phyloP scores from a whole-genome alignment of 2,888 invertebrate genomes.

The Caradrina kadenii region DNA sequence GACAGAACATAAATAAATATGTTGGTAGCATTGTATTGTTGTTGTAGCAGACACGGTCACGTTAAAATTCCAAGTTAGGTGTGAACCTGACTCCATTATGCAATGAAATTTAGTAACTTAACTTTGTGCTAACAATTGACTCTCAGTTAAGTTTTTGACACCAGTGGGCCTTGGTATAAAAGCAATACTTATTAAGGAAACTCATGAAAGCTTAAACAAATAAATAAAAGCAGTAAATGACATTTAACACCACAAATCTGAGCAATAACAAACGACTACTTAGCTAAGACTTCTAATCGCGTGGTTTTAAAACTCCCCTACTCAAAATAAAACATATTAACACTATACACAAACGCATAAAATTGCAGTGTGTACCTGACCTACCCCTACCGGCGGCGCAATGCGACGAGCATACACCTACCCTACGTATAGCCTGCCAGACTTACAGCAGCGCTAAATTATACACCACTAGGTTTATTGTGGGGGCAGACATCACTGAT shows the following conservation, averaged over 20 bases:
- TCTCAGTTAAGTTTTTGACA: no score
- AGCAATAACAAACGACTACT: not conserved
- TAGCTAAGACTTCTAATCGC: constrained; percentile 5
- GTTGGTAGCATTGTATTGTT: no score
- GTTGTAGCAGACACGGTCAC: no score
- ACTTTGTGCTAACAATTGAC: no score
- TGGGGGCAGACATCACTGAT: constrained; percentile 65
- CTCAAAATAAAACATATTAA: constrained; percentile 28
- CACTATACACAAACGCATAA: constrained; percentile 38
- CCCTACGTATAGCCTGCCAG: constrained; percentile 69
- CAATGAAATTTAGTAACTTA: no score
- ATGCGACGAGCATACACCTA: constrained; percentile 68
- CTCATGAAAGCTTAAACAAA: no score
- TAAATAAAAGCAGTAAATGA: not conserved
- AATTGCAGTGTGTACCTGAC: constrained; percentile 73
- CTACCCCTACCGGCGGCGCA: constrained; percentile 81
- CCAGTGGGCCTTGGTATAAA: no score
- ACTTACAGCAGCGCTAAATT: constrained; percentile 81
- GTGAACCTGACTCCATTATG: no score
- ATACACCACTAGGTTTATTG: constrained; percentile 84
- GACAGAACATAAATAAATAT: no score
- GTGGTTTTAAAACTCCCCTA: not conserved
- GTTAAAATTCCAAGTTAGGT: no score
- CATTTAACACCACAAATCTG: not conserved
- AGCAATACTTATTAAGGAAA: no score